Evolutionary conservation across 2,888 invertebrate species (phyloP).

Genomic region (Eupithecia insigniata): DNA sequence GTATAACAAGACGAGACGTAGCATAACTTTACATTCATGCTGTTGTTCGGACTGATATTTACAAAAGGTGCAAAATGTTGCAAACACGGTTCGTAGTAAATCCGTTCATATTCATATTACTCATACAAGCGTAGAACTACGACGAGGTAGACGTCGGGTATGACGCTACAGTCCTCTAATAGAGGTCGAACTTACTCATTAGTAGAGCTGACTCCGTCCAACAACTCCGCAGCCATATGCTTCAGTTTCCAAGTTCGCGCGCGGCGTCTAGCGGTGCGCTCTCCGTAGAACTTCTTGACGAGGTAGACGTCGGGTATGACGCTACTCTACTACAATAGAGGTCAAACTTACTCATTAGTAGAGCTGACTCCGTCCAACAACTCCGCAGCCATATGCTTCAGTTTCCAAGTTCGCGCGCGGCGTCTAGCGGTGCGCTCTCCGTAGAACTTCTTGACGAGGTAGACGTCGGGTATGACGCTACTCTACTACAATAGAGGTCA

Average conservation of each 20-base stretch:
- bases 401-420: slow-evolving; percentile 94
- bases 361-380: slow-evolving; percentile 85
- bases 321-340: slow-evolving; percentile 55
- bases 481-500: slow-evolving; percentile 44
- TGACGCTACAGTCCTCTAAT: slow-evolving; percentile 58
- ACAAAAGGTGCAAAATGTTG: too few relatives aligned
- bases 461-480: slow-evolving; percentile 91
- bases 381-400: slow-evolving; percentile 91
- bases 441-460: slow-evolving; percentile 95
- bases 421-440: slow-evolving; percentile 87
- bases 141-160: slow-evolving; percentile 97
- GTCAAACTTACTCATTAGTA: slow-evolving; percentile 69
- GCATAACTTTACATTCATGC: too few relatives aligned
- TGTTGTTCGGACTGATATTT: too few relatives aligned
- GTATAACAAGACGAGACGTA: too few relatives aligned
- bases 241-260: slow-evolving; percentile 95
- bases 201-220: slow-evolving; percentile 86
- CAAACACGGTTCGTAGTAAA: neutral
- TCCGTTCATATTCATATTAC: neutral
- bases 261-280: slow-evolving; percentile 87
- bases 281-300: slow-evolving; percentile 93
- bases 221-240: slow-evolving; percentile 87
- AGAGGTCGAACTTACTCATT: slow-evolving; percentile 61
- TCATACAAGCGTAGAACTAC: slow-evolving; percentile 84
- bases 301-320: slow-evolving; percentile 96